Conservation (phyloP, 2,888 invertebrate species). For the Smittia sp. region DNA sequence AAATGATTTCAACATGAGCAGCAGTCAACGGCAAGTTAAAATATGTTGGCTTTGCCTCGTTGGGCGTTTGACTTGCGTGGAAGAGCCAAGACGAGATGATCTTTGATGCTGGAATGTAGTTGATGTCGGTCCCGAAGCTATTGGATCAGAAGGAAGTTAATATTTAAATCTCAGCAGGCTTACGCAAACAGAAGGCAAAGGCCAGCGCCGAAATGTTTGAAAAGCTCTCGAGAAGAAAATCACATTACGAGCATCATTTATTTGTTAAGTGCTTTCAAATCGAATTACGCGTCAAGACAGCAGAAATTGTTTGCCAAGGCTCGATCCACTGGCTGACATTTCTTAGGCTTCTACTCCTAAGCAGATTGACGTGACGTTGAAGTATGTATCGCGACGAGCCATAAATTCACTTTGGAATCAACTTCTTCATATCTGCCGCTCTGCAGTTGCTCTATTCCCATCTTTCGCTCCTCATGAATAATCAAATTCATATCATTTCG, state of each 20-base stretch:
- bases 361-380: too few species aligned
- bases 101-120: conserved; percentile 53
- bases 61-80: conserved; percentile 50
- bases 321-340: too few species aligned
- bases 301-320: too few species aligned
- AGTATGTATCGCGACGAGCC: too few species aligned
- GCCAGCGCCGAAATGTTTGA: too few species aligned
- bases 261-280: not conserved
- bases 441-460: too few species aligned
- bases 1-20: conserved; percentile 54
- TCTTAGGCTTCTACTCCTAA: too few species aligned
- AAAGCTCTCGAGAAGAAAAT: too few species aligned
- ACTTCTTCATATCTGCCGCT: too few species aligned
- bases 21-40: conserved; percentile 51
- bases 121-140: conserved; percentile 45
- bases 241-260: not conserved
- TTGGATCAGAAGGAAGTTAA: not conserved
- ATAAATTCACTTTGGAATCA: too few species aligned
- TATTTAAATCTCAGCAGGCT: not conserved
- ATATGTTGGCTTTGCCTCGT: conserved; percentile 51
- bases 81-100: conserved; percentile 54
- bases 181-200: too few species aligned
- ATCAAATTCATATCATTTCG: not conserved
- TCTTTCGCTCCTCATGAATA: too few species aligned
- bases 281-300: not conserved